These are phyloP conservation scores for Drosophila fuyamai DNA, from an alignment of 1,140 invertebrate species.

Conservation along the genomic window DNA sequence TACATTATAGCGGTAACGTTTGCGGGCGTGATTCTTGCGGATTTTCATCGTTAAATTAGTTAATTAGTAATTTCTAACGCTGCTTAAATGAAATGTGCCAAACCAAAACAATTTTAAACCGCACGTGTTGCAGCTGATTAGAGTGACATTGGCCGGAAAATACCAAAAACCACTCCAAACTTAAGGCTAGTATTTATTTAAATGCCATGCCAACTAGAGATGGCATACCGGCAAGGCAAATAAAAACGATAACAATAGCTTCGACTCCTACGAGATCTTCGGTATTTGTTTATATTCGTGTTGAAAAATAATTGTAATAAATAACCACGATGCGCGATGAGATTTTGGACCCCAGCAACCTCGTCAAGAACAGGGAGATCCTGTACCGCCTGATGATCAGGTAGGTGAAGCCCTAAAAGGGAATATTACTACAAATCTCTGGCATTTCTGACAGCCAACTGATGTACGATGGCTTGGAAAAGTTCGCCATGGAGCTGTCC, in stretches of 20 bases:
- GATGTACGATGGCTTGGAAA: slow-evolving; percentile 97
- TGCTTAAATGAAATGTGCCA: background rate
- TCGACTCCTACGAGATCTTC: too few species aligned
- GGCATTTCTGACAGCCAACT: slow-evolving; percentile 89
- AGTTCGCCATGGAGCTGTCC: slow-evolving; percentile 93
- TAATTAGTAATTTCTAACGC: slow-evolving; percentile 8
- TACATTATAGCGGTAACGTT: slow-evolving; percentile 88
- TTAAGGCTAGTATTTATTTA: slow-evolving; percentile 3
- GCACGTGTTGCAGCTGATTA: slow-evolving; percentile 67
- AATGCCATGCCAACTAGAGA: background rate
- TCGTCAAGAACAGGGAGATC: slow-evolving; percentile 92
- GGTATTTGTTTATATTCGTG: slow-evolving; percentile 16
- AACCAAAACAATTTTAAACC: slow-evolving; percentile 58
- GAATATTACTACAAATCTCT: background rate
- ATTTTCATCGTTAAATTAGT: slow-evolving; percentile 87
- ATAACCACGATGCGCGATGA: slow-evolving; percentile 86
- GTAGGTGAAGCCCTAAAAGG: slow-evolving; percentile 84
- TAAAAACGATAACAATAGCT: slow-evolving; percentile 8
- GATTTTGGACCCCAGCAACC: slow-evolving; percentile 89
- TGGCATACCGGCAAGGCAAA: slow-evolving; percentile 2
- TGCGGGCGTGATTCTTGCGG: slow-evolving; percentile 85
- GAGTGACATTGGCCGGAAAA: background rate
- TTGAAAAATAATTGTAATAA: background rate
- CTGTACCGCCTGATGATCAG: slow-evolving; percentile 95
- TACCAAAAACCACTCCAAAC: background rate